Evolutionary conservation across 2,888 invertebrate genomes (phyloP), one percentile per base, ranked within the genome.

Genomic region (Timandra comae): DNA sequence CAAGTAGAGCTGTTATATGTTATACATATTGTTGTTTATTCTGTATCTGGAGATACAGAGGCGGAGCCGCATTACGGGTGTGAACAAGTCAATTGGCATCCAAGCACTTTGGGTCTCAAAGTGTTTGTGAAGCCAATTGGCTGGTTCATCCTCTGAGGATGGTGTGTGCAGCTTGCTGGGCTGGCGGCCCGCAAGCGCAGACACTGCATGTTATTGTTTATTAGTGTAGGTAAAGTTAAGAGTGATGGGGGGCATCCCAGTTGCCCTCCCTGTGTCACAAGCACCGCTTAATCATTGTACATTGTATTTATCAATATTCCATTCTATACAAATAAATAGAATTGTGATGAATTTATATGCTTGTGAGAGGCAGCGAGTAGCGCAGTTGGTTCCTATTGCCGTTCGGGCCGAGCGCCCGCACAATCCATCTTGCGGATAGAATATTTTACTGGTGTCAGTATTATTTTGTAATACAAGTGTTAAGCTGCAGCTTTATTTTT

Each of bases 401-500:
- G 63, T 63, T 49, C 42, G 56, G 72, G 73, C 62, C 52, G 40
- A 45, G 55, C 45, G 69, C 71, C 70, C 62, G 73, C 77, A 79
- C 81, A 80, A 81, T 84, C 84, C 84, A 80, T 73, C 82, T 62
- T 58, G 68, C 57, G 70, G 70, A 72, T 71, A 74, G 75, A 74
- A 70, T 79, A 71, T 73, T 71, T 76, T 78, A 80, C 80, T 82
- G 82, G 79, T 79, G 77, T 80, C 84, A 84, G 84, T 84, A 84
- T 84, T 84, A 84, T 84, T 76, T 80, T 78, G 81, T 84, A 84
- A 80, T 76, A 79, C 77, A 39, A 77, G 71, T 80, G 63, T 81
- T 79, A 82, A 84, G 84, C 84, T 73, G 77, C 81, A 82, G 84
- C 84, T 85, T 85, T 82, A 84, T 75, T 80, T 78, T 77, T 84